Base-by-base conservation (phyloP, 2,113 vertebrate species). In the Sitta europaea region DNA sequence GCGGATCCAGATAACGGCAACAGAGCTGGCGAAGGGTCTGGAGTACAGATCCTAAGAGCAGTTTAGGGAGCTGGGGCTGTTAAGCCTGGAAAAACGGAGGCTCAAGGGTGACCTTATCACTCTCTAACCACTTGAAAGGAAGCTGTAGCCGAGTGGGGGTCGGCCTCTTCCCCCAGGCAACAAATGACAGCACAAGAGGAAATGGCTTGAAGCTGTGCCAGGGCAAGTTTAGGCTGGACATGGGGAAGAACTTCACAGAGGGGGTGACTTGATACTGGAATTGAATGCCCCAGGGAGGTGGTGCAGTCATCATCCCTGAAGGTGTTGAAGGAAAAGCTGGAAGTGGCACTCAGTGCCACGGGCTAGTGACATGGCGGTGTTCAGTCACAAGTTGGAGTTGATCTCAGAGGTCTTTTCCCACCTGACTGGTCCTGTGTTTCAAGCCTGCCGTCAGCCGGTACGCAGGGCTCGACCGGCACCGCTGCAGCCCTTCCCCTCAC, bases 381-480 rank as follows among this genome's bases (percentile, higher is more conserved):
- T 42, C 24, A 12, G 35, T 18, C 35, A 3, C 7, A 20, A n/a
- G 0, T 0, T 35, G 31, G 24, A 57, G 6, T 36, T 42, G 11
- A 14, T 10, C 66, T 63, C 75, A 19, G 31, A 18, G 7, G 11
- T 31, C 50, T 48, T 79, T 55, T 71, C 48, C 65, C 48, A 14
- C 6, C 24, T 14, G 29, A 25, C 2, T 13, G 35, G 19, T 10
- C 15, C 35, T 14, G 48, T 8, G 9, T 3, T 1, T 7, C 11
- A 11, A 15, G n/a, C n/a, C 70, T 3, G 36, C 24, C 8, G 5
- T 35, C 12, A 9, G 38, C 15, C 0, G 21, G 2, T 0, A 11
- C 5, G 3, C 50, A 12, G 24, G 48, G 3, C 1, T 16, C 0
- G 3, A 2, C 38, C 0, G 12, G 5, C 2, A 7, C 9, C 4